phyloP scores from a whole-genome alignment of 2,888 invertebrate genomes.

The Encarsia formosa region DNA sequence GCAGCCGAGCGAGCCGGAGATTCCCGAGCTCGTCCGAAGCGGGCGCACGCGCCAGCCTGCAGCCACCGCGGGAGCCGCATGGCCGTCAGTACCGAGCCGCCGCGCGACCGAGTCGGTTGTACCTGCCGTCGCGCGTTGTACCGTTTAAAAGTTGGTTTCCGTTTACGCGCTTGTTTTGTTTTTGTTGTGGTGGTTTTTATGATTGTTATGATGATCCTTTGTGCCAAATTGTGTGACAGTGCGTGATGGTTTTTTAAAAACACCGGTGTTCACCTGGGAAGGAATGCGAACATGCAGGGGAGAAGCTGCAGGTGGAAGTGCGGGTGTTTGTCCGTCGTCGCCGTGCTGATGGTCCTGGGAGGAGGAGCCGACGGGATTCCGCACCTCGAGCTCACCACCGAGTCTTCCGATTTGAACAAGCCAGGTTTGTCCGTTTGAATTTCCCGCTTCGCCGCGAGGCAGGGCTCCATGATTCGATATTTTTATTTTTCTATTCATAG shows the following conservation, averaged over 20 bases:
- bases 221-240: no score
- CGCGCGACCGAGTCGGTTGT: conserved; percentile 46
- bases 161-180: no score
- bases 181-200: no score
- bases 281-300: neutral
- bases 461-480: neutral
- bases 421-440: conserved; percentile 49
- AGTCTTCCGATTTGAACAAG: conserved; percentile 46
- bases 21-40: conserved; percentile 20
- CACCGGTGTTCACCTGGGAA: neutral
- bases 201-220: no score
- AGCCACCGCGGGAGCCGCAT: neutral
- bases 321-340: neutral
- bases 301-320: neutral
- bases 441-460: conserved; percentile 8
- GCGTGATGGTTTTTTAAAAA: no score
- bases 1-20: no score
- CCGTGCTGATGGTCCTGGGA: neutral
- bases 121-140: conserved; percentile 21
- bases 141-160: neutral
- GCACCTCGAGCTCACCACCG: conserved; percentile 38
- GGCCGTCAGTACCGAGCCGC: conserved; percentile 48
- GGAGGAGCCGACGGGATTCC: conserved; percentile 36
- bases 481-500: no score
- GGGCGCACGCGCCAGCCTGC: conserved; percentile 19